phyloP scores from a whole-genome alignment of 2,113 vertebrate species.

The Brachionichthys hirsutus region DNA sequence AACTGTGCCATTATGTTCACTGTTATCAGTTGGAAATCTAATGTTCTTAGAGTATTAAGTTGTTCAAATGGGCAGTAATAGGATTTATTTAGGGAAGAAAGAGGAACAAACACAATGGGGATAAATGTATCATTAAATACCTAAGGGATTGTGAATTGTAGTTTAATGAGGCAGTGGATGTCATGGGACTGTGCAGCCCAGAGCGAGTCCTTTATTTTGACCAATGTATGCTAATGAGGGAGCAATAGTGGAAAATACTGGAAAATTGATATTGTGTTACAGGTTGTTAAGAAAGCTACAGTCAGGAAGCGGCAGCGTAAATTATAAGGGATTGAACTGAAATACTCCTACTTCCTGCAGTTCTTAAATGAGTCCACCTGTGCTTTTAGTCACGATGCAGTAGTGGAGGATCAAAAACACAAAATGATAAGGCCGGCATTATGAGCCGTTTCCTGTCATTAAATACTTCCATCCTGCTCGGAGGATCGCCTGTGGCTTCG shows the following conservation, averaged over 20 bases:
- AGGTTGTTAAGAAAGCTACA: conserved; percentile 33
- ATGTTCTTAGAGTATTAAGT: conserved; percentile 10
- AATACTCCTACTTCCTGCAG: conserved; percentile 14
- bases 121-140: conserved; percentile 37
- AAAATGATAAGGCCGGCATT: no score
- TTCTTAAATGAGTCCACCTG: conserved; percentile 21
- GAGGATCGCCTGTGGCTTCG: conserved; percentile 32
- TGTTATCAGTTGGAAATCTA: not conserved
- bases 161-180: conserved; percentile 62
- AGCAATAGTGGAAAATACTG: conserved; percentile 36
- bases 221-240: conserved; percentile 69
- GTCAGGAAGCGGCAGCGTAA: conserved; percentile 30
- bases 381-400: conserved; percentile 31
- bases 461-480: conserved; percentile 28
- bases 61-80: conserved; percentile 20
- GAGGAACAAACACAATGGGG: conserved; percentile 33
- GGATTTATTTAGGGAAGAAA: not conserved
- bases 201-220: conserved; percentile 57
- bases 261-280: conserved; percentile 38
- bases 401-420: not conserved
- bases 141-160: conserved; percentile 48
- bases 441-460: conserved; percentile 25
- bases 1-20: conserved; percentile 1
- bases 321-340: conserved; percentile 42
- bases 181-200: conserved; percentile 42